phyloP scores from a whole-genome alignment of 2,888 invertebrate genomes.

The Sarcophaga rosellei region DNA sequence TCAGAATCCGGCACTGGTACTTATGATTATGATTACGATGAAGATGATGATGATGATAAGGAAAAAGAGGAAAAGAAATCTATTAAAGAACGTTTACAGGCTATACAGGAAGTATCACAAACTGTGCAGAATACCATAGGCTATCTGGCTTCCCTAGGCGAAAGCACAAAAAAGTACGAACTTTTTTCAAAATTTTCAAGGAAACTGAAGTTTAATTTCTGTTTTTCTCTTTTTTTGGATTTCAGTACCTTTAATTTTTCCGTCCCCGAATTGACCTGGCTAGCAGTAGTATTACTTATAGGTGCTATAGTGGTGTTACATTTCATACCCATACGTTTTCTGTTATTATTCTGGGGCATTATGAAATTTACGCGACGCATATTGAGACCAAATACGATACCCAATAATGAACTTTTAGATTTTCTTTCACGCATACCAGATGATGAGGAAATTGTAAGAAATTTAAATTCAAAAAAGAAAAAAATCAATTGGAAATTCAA shows the following conservation, averaged over 20 bases:
- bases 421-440: constrained; percentile 96
- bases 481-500: neutral
- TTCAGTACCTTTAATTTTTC: constrained; percentile 97
- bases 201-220: neutral
- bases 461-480: neutral
- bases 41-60: constrained; percentile 95
- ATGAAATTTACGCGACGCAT: constrained; percentile 98
- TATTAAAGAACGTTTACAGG: constrained; percentile 94
- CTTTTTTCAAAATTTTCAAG: neutral
- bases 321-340: constrained; percentile 92
- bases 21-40: constrained; percentile 85
- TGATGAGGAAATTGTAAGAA: constrained; percentile 93
- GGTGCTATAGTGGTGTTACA: constrained; percentile 91
- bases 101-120: constrained; percentile 98
- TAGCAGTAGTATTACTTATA: constrained; percentile 91
- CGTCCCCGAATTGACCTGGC: constrained; percentile 96
- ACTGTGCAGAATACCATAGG: constrained; percentile 98
- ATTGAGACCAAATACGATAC: constrained; percentile 95
- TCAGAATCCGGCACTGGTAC: constrained; percentile 77
- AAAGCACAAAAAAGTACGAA: constrained; percentile 95
- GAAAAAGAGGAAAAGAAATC: constrained; percentile 98
- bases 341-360: constrained; percentile 96
- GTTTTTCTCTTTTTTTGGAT: neutral
- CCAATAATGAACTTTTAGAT: constrained; percentile 98
- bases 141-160: constrained; percentile 95